These are phyloP conservation scores for Xiphophorus couchianus DNA, from an alignment of 2,113 vertebrate genomes.

Conservation along the genomic window DNA sequence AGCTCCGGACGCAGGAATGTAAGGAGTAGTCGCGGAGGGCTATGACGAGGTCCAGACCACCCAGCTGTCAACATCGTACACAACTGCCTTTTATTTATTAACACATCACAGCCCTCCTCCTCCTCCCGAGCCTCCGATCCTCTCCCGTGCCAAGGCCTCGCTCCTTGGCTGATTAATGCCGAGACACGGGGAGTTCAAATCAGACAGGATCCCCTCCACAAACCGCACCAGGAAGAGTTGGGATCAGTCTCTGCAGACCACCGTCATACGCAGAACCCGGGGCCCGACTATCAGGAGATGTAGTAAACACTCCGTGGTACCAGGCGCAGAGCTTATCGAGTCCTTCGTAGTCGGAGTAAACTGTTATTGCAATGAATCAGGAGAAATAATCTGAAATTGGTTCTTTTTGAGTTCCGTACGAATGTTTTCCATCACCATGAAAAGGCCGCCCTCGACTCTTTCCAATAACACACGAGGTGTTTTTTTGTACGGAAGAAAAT, in stretches of 20 bases:
- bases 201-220: constrained; percentile 49
- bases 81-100: constrained; percentile 81
- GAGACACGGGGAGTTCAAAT: constrained; percentile 53
- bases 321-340: constrained; percentile 24
- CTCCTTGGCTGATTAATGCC: constrained; percentile 68
- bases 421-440: constrained; percentile 23
- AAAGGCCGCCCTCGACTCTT: not conserved
- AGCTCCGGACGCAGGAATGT: constrained; percentile 80
- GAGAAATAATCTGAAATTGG: constrained; percentile 4
- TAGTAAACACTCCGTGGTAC: constrained; percentile 41
- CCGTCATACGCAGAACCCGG: constrained; percentile 33
- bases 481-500: not conserved
- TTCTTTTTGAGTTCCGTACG: constrained; percentile 25
- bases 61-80: constrained; percentile 80
- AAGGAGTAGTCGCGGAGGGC: constrained; percentile 79
- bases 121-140: constrained; percentile 17
- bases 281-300: constrained; percentile 41
- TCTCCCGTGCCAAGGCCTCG: constrained; percentile 33
- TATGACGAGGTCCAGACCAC: constrained; percentile 82
- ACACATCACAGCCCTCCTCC: constrained; percentile 58
- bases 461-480: too few relatives aligned
- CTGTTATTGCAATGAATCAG: constrained; percentile 37
- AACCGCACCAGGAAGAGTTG: constrained; percentile 37
- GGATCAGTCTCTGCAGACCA: constrained; percentile 35
- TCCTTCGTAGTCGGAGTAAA: constrained; percentile 29